Evolutionary conservation across 2,888 invertebrate species (phyloP).

Genomic region (Drosophila phalerata): DNA sequence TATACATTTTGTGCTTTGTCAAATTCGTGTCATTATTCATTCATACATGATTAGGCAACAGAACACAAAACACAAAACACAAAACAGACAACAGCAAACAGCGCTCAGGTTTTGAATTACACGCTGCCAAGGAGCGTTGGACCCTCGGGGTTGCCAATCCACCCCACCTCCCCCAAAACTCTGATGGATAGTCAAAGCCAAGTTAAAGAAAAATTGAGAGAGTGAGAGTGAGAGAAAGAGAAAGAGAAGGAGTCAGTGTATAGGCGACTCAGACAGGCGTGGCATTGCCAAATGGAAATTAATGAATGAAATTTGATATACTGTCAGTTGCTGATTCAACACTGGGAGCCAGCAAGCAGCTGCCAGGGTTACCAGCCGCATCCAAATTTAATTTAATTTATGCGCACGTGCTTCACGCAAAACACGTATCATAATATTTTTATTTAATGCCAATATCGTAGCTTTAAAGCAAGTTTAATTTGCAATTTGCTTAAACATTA

Average conservation of each 20-base stretch:
- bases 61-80: constrained; percentile 38
- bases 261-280: constrained; percentile 65
- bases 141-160: constrained; percentile 36
- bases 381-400: constrained; percentile 63
- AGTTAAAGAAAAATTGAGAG: background rate
- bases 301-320: constrained; percentile 81
- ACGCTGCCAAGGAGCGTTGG: constrained; percentile 44
- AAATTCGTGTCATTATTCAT: constrained; percentile 82
- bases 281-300: constrained; percentile 78
- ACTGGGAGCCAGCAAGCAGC: constrained; percentile 17
- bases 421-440: constrained; percentile 32
- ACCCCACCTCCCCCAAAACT: background rate
- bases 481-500: constrained; percentile 54
- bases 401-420: constrained; percentile 48
- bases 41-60: constrained; percentile 80
- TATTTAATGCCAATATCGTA: constrained; percentile 31
- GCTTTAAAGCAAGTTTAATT: constrained; percentile 61
- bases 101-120: constrained; percentile 74
- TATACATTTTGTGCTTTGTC: constrained; percentile 72
- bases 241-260: background rate
- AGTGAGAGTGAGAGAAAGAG: background rate
- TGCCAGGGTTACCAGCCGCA: constrained; percentile 42
- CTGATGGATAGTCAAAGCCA: constrained; percentile 50
- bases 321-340: constrained; percentile 59
- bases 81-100: constrained; percentile 46